Evolutionary conservation across 2,113 vertebrate species (phyloP).

Genomic region (Psammodynastes pulverulentus): DNA sequence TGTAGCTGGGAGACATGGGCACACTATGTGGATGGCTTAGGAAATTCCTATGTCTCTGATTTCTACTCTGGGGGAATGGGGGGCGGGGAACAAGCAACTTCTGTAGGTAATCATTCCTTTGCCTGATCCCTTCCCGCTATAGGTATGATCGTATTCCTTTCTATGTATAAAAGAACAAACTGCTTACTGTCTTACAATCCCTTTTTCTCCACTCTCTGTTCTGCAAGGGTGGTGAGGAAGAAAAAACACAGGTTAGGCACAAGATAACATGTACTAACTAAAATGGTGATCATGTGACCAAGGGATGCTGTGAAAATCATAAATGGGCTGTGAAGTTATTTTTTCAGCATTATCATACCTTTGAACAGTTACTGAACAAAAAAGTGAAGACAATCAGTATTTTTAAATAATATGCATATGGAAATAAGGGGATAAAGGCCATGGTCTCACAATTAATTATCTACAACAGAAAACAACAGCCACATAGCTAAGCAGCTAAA

Average conservation of each 20-base stretch:
- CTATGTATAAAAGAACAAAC: neutral
- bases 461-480: neutral
- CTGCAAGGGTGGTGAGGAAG: neutral
- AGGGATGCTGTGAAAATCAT: neutral
- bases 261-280: neutral
- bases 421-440: neutral
- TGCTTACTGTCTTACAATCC: neutral
- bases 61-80: neutral
- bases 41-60: neutral
- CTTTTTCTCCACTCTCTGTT: neutral
- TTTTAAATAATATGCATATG: neutral
- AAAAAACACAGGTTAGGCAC: neutral
- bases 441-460: neutral
- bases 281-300: neutral
- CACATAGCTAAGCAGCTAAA: neutral
- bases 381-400: neutral
- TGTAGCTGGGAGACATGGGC: neutral
- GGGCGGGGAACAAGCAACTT: neutral
- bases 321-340: neutral
- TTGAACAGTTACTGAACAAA: neutral
- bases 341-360: neutral
- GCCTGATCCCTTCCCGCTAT: neutral
- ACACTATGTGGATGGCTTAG: neutral
- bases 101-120: neutral
- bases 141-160: neutral